These are phyloP conservation scores for Xestobium rufovillosum DNA, from an alignment of 2,888 invertebrate genomes.

Conservation along the genomic window DNA sequence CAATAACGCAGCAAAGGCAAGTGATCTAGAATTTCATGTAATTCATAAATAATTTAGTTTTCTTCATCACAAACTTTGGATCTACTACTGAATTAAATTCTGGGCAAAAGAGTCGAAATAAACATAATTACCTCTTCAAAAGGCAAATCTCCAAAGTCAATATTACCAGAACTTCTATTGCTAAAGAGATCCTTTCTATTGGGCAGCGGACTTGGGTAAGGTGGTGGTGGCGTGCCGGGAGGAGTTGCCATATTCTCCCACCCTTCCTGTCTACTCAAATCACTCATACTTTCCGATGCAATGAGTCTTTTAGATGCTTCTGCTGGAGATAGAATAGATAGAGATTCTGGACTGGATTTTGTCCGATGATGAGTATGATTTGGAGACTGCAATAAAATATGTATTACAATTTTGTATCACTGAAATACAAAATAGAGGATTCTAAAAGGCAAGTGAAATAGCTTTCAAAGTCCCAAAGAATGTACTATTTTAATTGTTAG, in stretches of 20 bases:
- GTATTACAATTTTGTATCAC: too few species aligned
- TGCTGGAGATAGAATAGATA: conserved; percentile 36
- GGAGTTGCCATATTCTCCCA: conserved; percentile 40
- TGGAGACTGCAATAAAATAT: conserved; percentile 33
- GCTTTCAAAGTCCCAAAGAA: too few species aligned
- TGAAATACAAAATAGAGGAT: too few species aligned
- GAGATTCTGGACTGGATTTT: conserved; percentile 57
- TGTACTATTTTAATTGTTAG: too few species aligned
- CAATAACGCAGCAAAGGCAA: too few species aligned
- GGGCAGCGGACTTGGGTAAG: conserved; percentile 64
- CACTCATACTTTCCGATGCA: conserved; percentile 54
- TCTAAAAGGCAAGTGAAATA: too few species aligned
- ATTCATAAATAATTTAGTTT: too few species aligned
- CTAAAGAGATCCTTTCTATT: conserved; percentile 28
- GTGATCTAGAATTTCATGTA: too few species aligned
- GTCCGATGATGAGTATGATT: conserved; percentile 54
- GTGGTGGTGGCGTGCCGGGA: conserved; percentile 67
- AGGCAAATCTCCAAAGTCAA: conserved; percentile 28
- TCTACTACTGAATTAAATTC: too few species aligned
- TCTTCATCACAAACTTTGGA: too few species aligned
- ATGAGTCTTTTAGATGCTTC: conserved; percentile 47
- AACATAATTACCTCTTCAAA: conserved; percentile 27
- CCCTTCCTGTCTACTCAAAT: conserved; percentile 44
- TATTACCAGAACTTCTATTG: conserved; percentile 28
- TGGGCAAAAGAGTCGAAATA: not conserved